These are phyloP conservation scores for Idris sp. DNA, from an alignment of 1,140 invertebrate species.

Conservation along the genomic window DNA sequence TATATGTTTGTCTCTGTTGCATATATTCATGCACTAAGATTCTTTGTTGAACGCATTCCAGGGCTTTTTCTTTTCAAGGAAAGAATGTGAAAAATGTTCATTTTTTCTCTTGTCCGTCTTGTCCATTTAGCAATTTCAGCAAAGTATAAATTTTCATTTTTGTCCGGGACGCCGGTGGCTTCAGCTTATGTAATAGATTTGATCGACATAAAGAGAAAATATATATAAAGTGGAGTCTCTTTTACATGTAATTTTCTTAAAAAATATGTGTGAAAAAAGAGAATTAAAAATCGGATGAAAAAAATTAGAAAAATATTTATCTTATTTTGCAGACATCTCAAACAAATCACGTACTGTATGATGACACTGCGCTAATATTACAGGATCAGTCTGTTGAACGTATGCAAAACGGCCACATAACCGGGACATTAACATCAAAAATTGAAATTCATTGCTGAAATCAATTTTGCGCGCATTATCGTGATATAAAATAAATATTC, in stretches of 20 bases:
- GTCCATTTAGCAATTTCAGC: slow-evolving; percentile 34
- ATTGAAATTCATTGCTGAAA: slow-evolving; percentile 55
- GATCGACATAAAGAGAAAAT: slow-evolving; percentile 2
- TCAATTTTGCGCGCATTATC: slow-evolving; percentile 29
- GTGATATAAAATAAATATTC: slow-evolving; percentile 40
- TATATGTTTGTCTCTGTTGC: slow-evolving; percentile 3
- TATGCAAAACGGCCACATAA: slow-evolving; percentile 45
- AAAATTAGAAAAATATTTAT: slow-evolving; percentile 22
- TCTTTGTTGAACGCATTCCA: slow-evolving; percentile 34
- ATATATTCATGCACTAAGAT: slow-evolving; percentile 15
- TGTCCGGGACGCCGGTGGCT: slow-evolving; percentile 30
- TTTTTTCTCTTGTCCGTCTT: slow-evolving; percentile 43
- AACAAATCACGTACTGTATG: slow-evolving; percentile 35
- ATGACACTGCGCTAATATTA: slow-evolving; percentile 34
- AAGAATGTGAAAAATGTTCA: slow-evolving; percentile 19
- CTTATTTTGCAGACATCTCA: slow-evolving; percentile 61
- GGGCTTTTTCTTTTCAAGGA: slow-evolving; percentile 49
- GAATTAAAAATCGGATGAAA: not conserved
- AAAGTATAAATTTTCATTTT: slow-evolving; percentile 17
- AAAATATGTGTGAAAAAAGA: too few species aligned
- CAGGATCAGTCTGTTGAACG: slow-evolving; percentile 38
- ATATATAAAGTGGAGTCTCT: not conserved
- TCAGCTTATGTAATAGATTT: slow-evolving; percentile 26
- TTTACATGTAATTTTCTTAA: too few species aligned
- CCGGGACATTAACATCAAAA: slow-evolving; percentile 29